Conservation (phyloP, 2,113 vertebrate species). For the Parotia lawesii region DNA sequence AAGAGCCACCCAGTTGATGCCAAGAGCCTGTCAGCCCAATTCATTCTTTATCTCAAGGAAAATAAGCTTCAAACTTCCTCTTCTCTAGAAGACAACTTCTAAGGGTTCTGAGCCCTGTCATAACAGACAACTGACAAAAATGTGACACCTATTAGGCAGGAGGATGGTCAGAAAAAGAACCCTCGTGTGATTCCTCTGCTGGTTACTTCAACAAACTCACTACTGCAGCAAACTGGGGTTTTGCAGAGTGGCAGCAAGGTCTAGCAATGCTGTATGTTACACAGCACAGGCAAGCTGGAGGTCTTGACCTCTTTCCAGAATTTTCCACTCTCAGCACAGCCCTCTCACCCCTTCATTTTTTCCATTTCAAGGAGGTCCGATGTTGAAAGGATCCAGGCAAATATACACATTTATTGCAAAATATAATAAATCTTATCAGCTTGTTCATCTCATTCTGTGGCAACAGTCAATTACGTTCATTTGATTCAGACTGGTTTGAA, state of each 20-base stretch:
- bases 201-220: neutral
- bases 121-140: neutral
- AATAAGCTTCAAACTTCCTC: slow-evolving; percentile 14
- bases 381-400: neutral
- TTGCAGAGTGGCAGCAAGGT: neutral
- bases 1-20: neutral
- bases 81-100: slow-evolving; percentile 19
- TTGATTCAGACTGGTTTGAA: slow-evolving; percentile 30
- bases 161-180: neutral
- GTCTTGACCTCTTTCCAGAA: neutral
- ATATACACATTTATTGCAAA: slow-evolving; percentile 22
- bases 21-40: neutral
- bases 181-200: fast-evolving
- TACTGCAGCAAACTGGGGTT: neutral
- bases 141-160: neutral
- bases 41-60: slow-evolving; percentile 35
- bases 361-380: neutral
- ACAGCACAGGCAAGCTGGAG: neutral
- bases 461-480: slow-evolving; percentile 12
- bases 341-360: neutral
- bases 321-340: neutral
- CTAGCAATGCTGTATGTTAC: neutral
- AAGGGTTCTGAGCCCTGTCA: neutral
- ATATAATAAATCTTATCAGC: slow-evolving; percentile 48
- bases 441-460: slow-evolving; percentile 44